Percentiles rank a stretch among this genome's conserved stretches.
Evolutionary conservation across 1,140 invertebrate species (phyloP).

Genomic region (Ostrea edulis): DNA sequence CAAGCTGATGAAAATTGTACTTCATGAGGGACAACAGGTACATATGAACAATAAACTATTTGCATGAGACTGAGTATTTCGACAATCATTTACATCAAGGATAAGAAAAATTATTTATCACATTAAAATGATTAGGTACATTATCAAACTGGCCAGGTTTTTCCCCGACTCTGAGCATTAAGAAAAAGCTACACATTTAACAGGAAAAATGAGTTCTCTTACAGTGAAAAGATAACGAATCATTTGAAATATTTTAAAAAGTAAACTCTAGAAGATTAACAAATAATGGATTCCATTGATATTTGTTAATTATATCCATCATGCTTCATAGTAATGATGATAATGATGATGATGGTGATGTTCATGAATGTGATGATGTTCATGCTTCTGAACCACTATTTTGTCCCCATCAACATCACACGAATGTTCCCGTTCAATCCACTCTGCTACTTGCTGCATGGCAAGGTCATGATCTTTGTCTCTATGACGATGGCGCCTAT

Average conservation of each 20-base stretch:
- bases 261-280: conserved; percentile 19
- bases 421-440: conserved; percentile 78
- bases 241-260: neutral
- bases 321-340: conserved; percentile 85
- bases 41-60: neutral
- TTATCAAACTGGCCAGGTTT: neutral
- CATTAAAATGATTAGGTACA: conserved; percentile 1
- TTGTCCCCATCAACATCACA: conserved; percentile 69
- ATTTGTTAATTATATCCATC: conserved; percentile 41
- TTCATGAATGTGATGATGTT: conserved; percentile 88
- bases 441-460: conserved; percentile 84
- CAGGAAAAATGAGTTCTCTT: neutral
- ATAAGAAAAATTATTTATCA: neutral
- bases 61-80: conserved; percentile 9
- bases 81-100: conserved; percentile 2
- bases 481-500: conserved; percentile 82
- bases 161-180: conserved; percentile 25
- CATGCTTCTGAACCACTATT: conserved; percentile 79
- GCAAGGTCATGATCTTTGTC: conserved; percentile 86
- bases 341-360: conserved; percentile 90
- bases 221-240: neutral
- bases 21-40: neutral
- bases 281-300: conserved; percentile 29
- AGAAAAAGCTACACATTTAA: neutral
- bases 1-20: neutral